Evolutionary conservation across 2,113 vertebrate species (phyloP), one percentile per base, ranked within the genome.

Genomic region (Fregetta grallaria): DNA sequence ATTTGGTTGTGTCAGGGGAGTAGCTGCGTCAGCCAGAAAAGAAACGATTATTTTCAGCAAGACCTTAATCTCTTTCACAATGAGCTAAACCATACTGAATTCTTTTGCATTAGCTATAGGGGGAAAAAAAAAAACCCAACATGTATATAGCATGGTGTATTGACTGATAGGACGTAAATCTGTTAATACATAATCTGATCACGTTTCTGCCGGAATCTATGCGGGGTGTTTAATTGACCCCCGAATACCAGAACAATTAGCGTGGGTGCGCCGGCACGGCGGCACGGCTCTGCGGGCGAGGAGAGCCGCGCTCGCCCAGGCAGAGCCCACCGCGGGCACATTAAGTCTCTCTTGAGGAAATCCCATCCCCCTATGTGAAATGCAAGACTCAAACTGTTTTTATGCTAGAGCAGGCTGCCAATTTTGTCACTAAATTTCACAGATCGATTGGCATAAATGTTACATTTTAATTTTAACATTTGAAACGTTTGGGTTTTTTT

Each of bases 401-500:
- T 93, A 93, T 97, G 96, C 92, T 12, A n/a, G 96, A 96, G 95
- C 96, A 92, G 96, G 86, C 97, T 97, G 97, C 97, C 97, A 97
- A 97, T 97, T 97, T 97, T 97, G 97, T 97, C 97, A 97, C 97
- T 97, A 96, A 93, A 97, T 96, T 97, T 97, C 97, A 97, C 97
- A 97, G 97, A 97, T 97, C 97, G 96, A 97, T 97, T 97, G 97
- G 97, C 97, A 97, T 97, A 97, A 97, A 97, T 97, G 97, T 97
- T 97, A 97, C 97, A 97, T 97, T 97, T 97, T 97, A 97, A 97
- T 97, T 97, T 97, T 97, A 97, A 97, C 97, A 97, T 97, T 97
- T 97, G 88, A 97, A 97, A 95, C 94, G 96, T 96, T 97, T 96
- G 95, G 95, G 86, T 4, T 36, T 34, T 68, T 30, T 62, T 25